Conservation (phyloP, 1,140 invertebrate species). For the Zaprionus vittiger region DNA sequence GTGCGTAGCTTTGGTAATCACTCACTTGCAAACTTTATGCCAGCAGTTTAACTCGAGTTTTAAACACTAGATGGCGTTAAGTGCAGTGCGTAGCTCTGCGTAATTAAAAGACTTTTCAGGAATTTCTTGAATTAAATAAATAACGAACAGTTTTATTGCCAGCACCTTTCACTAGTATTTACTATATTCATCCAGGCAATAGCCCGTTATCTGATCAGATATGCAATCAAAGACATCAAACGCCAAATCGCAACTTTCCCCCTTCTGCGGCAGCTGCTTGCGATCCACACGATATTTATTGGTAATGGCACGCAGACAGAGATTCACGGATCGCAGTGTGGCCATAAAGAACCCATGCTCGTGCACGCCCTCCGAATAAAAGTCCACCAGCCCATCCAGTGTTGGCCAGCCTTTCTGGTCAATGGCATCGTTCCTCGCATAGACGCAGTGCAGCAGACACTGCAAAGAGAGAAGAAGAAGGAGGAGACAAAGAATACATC, state of each 20-base stretch:
- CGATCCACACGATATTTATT: constrained; percentile 76
- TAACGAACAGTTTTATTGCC: background rate
- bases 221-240: constrained; percentile 91
- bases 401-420: constrained; percentile 87
- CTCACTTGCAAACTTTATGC: background rate
- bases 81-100: background rate
- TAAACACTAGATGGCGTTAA: constrained; percentile 3
- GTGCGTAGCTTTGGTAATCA: background rate
- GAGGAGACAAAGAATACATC: constrained; percentile 8
- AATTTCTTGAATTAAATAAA: constrained; percentile 4
- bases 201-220: constrained; percentile 89
- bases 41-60: background rate
- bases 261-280: constrained; percentile 85
- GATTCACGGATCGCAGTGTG: constrained; percentile 87
- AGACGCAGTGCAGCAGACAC: constrained; percentile 84
- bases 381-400: constrained; percentile 87
- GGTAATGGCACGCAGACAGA: constrained; percentile 87
- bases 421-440: constrained; percentile 80
- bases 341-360: constrained; percentile 90
- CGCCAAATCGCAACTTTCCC: constrained; percentile 89
- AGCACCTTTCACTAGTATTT: constrained; percentile 48
- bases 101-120: background rate
- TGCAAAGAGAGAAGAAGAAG: constrained; percentile 25
- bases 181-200: constrained; percentile 85
- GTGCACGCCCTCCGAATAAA: constrained; percentile 89